Conservation (phyloP, 2,888 invertebrate species). For the Drosophila monieri region DNA sequence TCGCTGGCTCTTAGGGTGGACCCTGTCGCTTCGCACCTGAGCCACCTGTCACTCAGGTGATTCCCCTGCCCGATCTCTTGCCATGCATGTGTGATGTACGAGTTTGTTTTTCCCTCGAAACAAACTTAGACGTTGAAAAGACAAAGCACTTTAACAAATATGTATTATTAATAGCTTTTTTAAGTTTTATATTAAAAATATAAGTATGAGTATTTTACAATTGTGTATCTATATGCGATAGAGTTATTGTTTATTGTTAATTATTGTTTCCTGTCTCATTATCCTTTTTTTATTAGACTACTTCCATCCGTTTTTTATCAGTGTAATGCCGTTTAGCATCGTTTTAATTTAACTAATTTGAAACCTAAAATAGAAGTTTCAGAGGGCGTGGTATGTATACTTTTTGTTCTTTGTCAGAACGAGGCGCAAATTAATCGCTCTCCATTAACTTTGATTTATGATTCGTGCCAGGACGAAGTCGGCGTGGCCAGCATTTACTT, state of each 20-base stretch:
- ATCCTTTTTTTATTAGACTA: too few relatives aligned
- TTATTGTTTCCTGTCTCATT: too few relatives aligned
- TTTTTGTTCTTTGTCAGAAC: slow-evolving; percentile 26
- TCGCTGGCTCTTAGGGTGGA: neutral
- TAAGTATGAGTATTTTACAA: too few relatives aligned
- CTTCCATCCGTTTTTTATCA: neutral
- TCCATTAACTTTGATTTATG: slow-evolving; percentile 73
- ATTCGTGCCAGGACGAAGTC: slow-evolving; percentile 20
- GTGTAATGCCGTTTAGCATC: slow-evolving; percentile 32
- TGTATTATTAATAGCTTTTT: too few relatives aligned
- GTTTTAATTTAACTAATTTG: slow-evolving; percentile 64
- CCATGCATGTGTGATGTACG: slow-evolving; percentile 55
- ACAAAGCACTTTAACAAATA: neutral
- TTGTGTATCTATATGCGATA: too few relatives aligned
- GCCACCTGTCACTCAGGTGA: slow-evolving; percentile 36
- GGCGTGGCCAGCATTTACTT: slow-evolving; percentile 45
- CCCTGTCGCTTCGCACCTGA: slow-evolving; percentile 47
- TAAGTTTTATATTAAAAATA: too few relatives aligned
- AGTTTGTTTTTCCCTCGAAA: slow-evolving; percentile 22
- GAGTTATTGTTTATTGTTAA: too few relatives aligned
- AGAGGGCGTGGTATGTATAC: slow-evolving; percentile 22
- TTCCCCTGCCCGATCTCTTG: slow-evolving; percentile 18
- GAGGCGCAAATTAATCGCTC: slow-evolving; percentile 67
- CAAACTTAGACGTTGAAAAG: neutral
- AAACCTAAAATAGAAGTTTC: slow-evolving; percentile 35